Base-by-base conservation (phyloP, 2,113 vertebrate species). In the Falcunculus frontatus region DNA sequence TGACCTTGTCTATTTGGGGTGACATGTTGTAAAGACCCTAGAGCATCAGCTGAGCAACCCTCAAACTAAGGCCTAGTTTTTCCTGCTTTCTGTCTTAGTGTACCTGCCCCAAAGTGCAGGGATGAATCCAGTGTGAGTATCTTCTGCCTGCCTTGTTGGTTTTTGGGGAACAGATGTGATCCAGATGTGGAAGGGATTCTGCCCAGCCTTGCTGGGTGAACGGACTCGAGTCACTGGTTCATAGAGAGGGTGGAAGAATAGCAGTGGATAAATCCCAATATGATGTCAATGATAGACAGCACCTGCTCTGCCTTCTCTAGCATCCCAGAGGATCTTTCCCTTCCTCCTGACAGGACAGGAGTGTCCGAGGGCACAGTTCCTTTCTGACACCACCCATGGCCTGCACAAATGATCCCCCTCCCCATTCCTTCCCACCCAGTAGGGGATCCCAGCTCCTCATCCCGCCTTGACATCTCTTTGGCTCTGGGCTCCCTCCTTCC, bases 341-440 rank as follows among this genome's bases (percentile, higher is more conserved):
- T 76, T 67, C 13, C 6, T 6, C 0, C 5, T 50, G 26, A 59
- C 44, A 22, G 1, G 4, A 35, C 37, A 68, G 37, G 33, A 59
- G 11, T 37, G 37, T 86, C 53, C 0, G 1, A 59, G 32, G 42
- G 14, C 0, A 1, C 27, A 27, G 14, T 77, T 77, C 63, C 62
- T 68, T 86, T 59, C 53, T 77, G 37, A 33, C 33, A 25, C 18
- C 33, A 44, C 15, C 37, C 11, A 19, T 52, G 33, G 46, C 37
- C 35, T 76, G 52, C 46, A 29, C 12, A 52, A 57, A 16, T 42
- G 53, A 68, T 76, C 27, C 11, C 32, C 33, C 33, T 77, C 21
- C 16, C 33, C 18, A 19, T 68, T 69, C 37, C 27, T 60, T 69
- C 33, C 73, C 44, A 42, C 46, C 3, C 37, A 59, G 17, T 2